Percentiles rank a stretch among this genome's conserved stretches.
Conservation (phyloP, 2,888 invertebrate species). For the Spilarctia lutea region DNA sequence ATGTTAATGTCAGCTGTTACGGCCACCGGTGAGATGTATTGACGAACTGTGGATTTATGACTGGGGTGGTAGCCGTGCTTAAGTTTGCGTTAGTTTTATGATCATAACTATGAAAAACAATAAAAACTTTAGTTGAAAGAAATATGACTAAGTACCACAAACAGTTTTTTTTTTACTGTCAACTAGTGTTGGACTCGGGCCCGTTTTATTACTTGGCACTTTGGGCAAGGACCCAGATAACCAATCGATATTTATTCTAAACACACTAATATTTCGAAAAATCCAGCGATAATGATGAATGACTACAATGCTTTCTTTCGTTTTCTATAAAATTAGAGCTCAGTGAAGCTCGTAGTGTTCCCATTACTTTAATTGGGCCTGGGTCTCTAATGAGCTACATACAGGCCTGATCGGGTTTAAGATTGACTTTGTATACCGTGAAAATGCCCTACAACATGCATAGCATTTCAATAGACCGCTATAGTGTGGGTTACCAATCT, state of each 20-base stretch:
- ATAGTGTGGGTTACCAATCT: no score
- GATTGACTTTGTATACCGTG: not conserved
- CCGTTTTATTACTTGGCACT: no score
- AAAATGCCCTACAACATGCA: not conserved
- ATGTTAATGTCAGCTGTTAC: constrained; percentile 79
- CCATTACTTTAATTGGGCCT: no score
- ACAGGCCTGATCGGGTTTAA: not conserved
- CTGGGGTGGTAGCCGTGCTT: constrained; percentile 29
- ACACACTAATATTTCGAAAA: no score
- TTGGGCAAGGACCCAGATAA: no score
- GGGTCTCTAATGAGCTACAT: no score
- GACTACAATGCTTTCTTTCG: no score
- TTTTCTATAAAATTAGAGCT: no score
- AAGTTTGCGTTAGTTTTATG: constrained; percentile 21
- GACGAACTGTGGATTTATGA: constrained; percentile 45
- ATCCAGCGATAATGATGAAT: no score
- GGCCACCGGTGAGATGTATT: constrained; percentile 51
- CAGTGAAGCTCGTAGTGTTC: no score
- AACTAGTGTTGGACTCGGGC: not conserved
- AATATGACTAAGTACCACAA: not conserved
- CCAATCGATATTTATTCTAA: no score
- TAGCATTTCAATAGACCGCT: no score
- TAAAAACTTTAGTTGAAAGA: constrained; percentile 12
- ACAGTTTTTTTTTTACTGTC: constrained; percentile 6
- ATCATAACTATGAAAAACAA: constrained; percentile 13